A percentile compares a stretch with the other conserved stretches of the same genome.
Conservation (phyloP, 2,797 vertebrate genomes). For the Semotilus atromaculatus region DNA sequence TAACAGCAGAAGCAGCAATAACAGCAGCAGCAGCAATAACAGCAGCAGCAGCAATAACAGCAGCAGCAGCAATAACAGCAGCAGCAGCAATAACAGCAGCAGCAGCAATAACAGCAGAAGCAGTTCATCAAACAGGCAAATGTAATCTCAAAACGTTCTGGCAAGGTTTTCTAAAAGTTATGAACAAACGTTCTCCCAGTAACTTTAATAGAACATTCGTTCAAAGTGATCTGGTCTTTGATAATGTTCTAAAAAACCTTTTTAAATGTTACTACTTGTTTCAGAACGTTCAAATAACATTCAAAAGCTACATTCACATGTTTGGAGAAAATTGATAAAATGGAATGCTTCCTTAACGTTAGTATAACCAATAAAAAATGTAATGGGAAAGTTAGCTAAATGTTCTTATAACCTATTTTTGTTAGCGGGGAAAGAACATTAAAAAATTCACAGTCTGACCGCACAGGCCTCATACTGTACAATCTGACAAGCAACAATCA, state of each 20-base stretch:
- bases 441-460: neutral
- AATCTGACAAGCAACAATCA: neutral
- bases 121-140: neutral
- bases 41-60: too few relatives aligned
- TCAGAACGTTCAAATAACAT: too few relatives aligned
- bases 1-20: fast-evolving
- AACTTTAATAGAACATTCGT: neutral
- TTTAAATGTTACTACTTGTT: too few relatives aligned
- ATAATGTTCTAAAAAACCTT: too few relatives aligned
- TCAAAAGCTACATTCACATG: neutral
- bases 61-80: too few relatives aligned
- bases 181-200: neutral
- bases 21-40: too few relatives aligned
- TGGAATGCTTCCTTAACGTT: neutral
- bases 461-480: neutral
- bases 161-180: too few relatives aligned
- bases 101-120: too few relatives aligned
- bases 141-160: neutral
- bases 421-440: neutral
- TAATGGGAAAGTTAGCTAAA: neutral
- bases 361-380: too few relatives aligned
- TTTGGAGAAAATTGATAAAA: neutral
- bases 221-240: neutral
- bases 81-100: too few relatives aligned
- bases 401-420: too few relatives aligned